A percentile compares a stretch with the other conserved stretches of the same genome.
phyloP scores from a whole-genome alignment of 2,113 vertebrate genomes.

The Abramis brama region DNA sequence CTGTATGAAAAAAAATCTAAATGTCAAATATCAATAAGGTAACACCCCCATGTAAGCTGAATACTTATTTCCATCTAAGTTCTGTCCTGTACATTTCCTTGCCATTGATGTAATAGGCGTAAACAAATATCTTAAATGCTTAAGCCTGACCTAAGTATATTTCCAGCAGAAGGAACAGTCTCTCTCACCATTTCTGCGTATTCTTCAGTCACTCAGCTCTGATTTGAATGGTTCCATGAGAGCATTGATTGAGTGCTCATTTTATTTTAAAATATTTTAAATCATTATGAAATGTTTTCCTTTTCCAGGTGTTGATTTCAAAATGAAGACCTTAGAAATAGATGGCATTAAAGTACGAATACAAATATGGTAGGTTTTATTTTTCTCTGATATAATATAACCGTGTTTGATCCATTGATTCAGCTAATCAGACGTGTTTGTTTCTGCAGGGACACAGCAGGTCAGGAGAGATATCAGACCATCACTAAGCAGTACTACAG shows the following conservation, averaged over 20 bases:
- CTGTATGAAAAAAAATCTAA: background rate
- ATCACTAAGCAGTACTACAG: constrained; percentile 99
- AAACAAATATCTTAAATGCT: background rate
- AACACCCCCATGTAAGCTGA: background rate
- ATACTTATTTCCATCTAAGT: background rate
- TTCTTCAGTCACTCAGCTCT: background rate
- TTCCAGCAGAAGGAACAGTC: background rate
- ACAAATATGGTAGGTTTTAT: constrained; percentile 79
- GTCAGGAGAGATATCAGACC: constrained; percentile 97
- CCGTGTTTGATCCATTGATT: background rate
- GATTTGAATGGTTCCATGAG: background rate
- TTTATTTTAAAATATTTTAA: background rate
- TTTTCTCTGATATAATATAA: background rate
- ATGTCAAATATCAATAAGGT: background rate
- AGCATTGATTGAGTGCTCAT: background rate
- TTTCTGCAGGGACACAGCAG: constrained; percentile 90
- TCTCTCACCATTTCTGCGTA: background rate
- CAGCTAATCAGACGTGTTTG: constrained; percentile 25
- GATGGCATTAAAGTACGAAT: constrained; percentile 83
- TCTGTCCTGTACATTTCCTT: background rate
- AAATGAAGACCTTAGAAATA: constrained; percentile 83
- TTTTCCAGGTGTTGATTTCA: constrained; percentile 79
- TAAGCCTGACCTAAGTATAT: too few relatives aligned
- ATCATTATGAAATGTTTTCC: constrained; percentile 16
- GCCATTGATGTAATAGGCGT: background rate